These are phyloP conservation scores for Chrysocyon brachyurus DNA, from an alignment of 2,797 vertebrate genomes.

Conservation along the genomic window DNA sequence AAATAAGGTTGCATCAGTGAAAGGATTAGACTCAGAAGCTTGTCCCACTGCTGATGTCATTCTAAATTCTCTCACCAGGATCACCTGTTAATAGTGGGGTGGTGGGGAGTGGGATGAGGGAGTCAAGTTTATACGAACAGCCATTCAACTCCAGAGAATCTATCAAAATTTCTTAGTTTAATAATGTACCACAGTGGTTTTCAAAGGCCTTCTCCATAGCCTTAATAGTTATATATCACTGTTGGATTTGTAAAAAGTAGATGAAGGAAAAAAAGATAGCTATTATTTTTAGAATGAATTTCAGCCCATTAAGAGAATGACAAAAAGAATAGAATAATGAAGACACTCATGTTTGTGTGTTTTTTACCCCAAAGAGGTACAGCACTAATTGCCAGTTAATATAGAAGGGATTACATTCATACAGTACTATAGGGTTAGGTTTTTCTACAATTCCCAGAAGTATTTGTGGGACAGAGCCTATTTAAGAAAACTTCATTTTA, in stretches of 20 bases:
- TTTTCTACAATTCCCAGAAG: neutral
- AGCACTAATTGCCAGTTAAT: neutral
- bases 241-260: neutral
- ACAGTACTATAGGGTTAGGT: neutral
- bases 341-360: neutral
- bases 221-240: neutral
- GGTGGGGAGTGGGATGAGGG: too few relatives aligned
- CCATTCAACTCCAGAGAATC: neutral
- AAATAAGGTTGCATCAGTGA: neutral
- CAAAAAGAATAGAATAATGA: neutral
- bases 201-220: constrained; percentile 1
- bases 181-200: neutral
- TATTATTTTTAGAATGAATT: neutral
- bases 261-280: neutral
- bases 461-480: constrained; percentile 59
- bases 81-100: neutral
- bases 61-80: neutral
- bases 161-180: neutral
- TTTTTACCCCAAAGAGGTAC: constrained; percentile 10
- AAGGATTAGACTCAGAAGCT: neutral
- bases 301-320: neutral
- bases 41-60: neutral
- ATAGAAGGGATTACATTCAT: neutral
- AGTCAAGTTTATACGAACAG: neutral
- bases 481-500: constrained; percentile 74